Percentiles rank a stretch among this genome's conserved stretches.
These are phyloP conservation scores for Nematolebias whitei DNA, from an alignment of 2,113 vertebrate genomes.

Conservation along the genomic window DNA sequence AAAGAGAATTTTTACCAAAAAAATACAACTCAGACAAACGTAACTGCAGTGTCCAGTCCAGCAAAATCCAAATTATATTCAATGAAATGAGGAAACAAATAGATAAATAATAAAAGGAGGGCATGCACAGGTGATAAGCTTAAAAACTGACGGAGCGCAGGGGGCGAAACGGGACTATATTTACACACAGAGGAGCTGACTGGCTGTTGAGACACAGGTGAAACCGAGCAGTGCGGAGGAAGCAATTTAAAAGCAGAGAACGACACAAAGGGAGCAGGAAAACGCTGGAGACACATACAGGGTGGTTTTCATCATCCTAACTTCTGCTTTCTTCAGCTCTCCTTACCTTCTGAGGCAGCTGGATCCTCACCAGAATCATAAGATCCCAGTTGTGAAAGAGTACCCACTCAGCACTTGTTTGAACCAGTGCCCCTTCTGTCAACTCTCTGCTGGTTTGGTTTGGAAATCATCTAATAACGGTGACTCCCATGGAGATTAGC, in stretches of 20 bases:
- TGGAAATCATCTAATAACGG: neutral
- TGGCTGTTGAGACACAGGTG: constrained; percentile 7
- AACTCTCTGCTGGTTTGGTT: neutral
- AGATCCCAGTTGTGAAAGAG: neutral
- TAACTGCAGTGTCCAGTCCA: neutral
- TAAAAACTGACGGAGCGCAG: neutral
- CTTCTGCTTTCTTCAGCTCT: neutral
- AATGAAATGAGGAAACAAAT: neutral
- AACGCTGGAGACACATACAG: neutral
- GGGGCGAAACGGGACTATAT: neutral
- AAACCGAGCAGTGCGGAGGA: neutral
- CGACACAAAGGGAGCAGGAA: constrained; percentile 1
- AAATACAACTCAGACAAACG: neutral
- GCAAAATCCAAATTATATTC: neutral
- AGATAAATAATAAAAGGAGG: neutral
- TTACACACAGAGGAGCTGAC: neutral
- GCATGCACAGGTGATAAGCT: neutral
- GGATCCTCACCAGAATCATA: neutral
- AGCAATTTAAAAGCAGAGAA: neutral
- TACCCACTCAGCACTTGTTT: neutral
- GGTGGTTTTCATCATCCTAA: neutral
- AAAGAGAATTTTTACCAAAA: neutral
- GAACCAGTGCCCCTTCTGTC: neutral
- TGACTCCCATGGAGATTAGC: neutral
- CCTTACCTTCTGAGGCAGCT: neutral